Evolutionary conservation across 2,797 vertebrate genomes (phyloP), one percentile per base, ranked within the genome.

Genomic region (Ambastaia sidthimunki): DNA sequence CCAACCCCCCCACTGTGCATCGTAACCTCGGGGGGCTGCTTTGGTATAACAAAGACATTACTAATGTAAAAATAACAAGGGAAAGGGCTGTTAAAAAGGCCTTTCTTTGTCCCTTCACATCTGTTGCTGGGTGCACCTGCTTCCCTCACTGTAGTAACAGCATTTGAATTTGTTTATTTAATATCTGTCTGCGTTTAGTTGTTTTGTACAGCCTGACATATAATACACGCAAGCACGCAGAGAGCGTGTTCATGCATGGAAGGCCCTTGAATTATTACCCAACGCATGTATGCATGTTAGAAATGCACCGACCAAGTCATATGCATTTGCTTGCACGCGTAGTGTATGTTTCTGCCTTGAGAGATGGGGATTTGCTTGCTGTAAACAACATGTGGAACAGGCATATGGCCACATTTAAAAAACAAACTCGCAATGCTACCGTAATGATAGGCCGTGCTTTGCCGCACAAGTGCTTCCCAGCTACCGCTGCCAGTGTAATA

Each of bases 31-130:
- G 63, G 85, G 78, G 48, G 52, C 44, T 41, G 68, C 57, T 75
- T 5, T 7, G 47, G 31, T 69, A 74, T 82, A 88, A 92, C 90
- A 92, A 92, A 90, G 88, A 90, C 80, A 83, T 86, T 87, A 86
- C 80, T 90, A 89, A 92, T 90, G 87, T 89, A 90, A 88, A 90
- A 90, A 91, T 82, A 88, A 84, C 85, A 89, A 91, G 90, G 89
- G 83, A 91, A 91, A 88, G 68, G 66, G 87, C 85, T 85, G 84
- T 89, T 89, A 89, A 89, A 85, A 89, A 87, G 83, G 84, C 76
- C 84, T 80, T 83, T 80, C 82, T 78, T 77, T 83, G 47, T 78
- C 70, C 70, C 68, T 66, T 55, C 23, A 70, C 72, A 83, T 71
- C 34, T 44, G 50, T 21, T 52, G n/a, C 44, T 48, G 21, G 23